Percentiles rank a stretch among this genome's conserved stretches.
Evolutionary conservation across 1,140 invertebrate species (phyloP).

Genomic region (Drosophila jambulina): DNA sequence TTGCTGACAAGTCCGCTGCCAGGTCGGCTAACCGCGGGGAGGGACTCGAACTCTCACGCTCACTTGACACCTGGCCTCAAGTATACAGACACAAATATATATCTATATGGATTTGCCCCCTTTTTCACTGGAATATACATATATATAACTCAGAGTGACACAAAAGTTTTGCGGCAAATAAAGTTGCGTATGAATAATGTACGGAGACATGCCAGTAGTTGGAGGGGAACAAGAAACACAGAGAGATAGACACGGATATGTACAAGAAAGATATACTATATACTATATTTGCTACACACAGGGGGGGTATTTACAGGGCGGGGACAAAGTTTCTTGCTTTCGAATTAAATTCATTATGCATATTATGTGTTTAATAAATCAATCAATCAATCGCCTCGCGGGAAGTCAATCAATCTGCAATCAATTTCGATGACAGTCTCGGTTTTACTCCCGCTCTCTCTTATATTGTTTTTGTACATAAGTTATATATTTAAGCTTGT

Average conservation of each 20-base stretch:
- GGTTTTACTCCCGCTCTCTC: conserved; percentile 8
- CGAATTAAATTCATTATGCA: conserved; percentile 62
- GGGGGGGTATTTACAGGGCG: conserved; percentile 20
- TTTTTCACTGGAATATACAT: conserved; percentile 6
- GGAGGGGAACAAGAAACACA: conserved; percentile 12
- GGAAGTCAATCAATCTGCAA: conserved; percentile 65
- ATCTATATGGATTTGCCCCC: conserved; percentile 4
- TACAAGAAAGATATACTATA: conserved; percentile 26
- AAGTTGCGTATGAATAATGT: conserved; percentile 76
- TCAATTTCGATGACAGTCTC: conserved; percentile 60
- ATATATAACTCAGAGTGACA: conserved; percentile 62
- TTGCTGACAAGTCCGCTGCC: conserved; percentile 62
- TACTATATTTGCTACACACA: conserved; percentile 11
- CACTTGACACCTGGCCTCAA: conserved; percentile 70
- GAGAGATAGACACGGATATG: conserved; percentile 23
- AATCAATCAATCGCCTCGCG: conserved; percentile 64
- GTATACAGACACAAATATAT: background rate
- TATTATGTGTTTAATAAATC: conserved; percentile 52
- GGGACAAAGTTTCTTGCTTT: conserved; percentile 22
- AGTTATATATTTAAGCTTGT: conserved; percentile 28
- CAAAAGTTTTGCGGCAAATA: conserved; percentile 53
- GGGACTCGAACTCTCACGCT: conserved; percentile 60
- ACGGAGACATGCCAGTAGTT: conserved; percentile 45
- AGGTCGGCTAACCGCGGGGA: conserved; percentile 13
- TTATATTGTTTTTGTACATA: conserved; percentile 37